These are phyloP conservation scores for Bradypodion ventrale DNA, from an alignment of 2,797 vertebrate genomes.

Conservation along the genomic window DNA sequence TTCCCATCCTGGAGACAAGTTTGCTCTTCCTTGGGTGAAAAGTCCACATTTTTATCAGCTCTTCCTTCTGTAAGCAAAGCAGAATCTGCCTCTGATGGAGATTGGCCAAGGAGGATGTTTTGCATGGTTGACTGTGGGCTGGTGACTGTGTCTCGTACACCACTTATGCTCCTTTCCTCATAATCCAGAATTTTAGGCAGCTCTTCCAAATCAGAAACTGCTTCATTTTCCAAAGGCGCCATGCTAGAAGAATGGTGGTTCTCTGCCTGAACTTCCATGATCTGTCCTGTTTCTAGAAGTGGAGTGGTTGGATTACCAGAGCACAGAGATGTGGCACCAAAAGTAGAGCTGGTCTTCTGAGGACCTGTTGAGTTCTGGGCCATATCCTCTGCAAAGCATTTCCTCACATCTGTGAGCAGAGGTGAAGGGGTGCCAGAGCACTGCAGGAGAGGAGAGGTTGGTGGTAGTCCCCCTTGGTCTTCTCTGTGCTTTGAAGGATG, in stretches of 20 bases:
- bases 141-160: not conserved
- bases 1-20: not conserved
- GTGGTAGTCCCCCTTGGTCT: not conserved
- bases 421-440: rapidly evolving
- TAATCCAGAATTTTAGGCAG: slow-evolving; percentile 42
- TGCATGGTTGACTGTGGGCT: slow-evolving; percentile 50
- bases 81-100: slow-evolving; percentile 64
- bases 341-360: not conserved
- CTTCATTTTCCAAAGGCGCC: slow-evolving; percentile 9
- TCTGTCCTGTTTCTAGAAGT: not conserved
- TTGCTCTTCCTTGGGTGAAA: not conserved
- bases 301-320: not conserved
- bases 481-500: not conserved
- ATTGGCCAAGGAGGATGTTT: slow-evolving; percentile 56
- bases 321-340: not conserved
- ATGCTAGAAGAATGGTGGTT: slow-evolving; percentile 2
- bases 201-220: not conserved
- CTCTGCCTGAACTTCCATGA: not conserved
- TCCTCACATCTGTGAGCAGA: rapidly evolving
- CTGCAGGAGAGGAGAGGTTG: not conserved
- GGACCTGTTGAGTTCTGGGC: not conserved
- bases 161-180: slow-evolving; percentile 41
- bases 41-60: slow-evolving; percentile 40
- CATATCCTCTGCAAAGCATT: rapidly evolving
- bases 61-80: slow-evolving; percentile 59